Evolutionary conservation across 1,140 invertebrate genomes (phyloP).

Genomic region (Anoplophora glabripennis): DNA sequence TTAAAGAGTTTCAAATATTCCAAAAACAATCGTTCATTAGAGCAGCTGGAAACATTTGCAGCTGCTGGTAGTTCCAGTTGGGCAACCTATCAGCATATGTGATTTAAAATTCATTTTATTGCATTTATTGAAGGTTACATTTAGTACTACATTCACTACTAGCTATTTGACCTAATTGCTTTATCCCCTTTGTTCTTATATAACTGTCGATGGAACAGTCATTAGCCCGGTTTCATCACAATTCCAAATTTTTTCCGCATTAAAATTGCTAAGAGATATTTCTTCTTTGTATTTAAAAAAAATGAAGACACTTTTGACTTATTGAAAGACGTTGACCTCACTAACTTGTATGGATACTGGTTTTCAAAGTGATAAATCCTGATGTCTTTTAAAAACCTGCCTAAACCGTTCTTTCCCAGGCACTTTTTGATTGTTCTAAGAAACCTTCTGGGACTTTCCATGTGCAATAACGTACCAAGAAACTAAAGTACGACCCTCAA

Average conservation of each 20-base stretch:
- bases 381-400: no score
- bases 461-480: no score
- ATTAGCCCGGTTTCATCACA: constrained; percentile 30
- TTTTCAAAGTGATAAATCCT: no score
- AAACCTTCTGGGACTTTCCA: no score
- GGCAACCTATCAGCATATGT: constrained; percentile 32
- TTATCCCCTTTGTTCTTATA: constrained; percentile 35
- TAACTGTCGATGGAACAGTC: constrained; percentile 29
- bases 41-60: constrained; percentile 49
- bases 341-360: constrained; percentile 16
- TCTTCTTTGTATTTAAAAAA: constrained; percentile 28
- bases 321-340: constrained; percentile 34
- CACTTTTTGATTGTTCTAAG: no score
- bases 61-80: constrained; percentile 13
- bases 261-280: constrained; percentile 36
- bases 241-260: constrained; percentile 30
- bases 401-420: no score
- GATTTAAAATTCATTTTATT: constrained; percentile 37
- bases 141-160: constrained; percentile 41
- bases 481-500: no score
- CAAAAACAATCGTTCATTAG: constrained; percentile 45
- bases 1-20: constrained; percentile 46
- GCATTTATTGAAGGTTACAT: constrained; percentile 42
- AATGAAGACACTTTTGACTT: constrained; percentile 22
- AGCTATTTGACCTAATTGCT: constrained; percentile 44